phyloP scores from a whole-genome alignment of 1,140 invertebrate species.

The Neodiprion fabricii region DNA sequence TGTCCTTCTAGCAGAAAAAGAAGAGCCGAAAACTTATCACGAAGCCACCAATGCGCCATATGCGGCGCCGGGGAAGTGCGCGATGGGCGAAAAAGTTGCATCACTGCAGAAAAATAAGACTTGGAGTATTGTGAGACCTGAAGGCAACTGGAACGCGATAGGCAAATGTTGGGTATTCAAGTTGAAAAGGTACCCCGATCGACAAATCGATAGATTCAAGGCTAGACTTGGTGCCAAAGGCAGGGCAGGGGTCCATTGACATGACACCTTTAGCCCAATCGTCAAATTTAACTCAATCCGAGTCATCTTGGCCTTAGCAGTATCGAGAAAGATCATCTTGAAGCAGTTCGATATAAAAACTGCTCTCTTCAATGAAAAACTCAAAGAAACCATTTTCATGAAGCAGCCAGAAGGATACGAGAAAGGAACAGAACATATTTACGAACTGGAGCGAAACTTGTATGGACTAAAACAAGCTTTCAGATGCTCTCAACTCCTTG shows the following conservation, averaged over 20 bases:
- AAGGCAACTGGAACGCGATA: neutral
- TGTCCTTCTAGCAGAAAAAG: neutral
- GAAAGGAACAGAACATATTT: slow-evolving; percentile 30
- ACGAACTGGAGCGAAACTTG: slow-evolving; percentile 46
- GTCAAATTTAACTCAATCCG: slow-evolving; percentile 32
- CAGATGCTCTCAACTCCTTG: slow-evolving; percentile 39
- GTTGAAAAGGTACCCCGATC: slow-evolving; percentile 34
- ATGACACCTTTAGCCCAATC: slow-evolving; percentile 38
- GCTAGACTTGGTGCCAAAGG: slow-evolving; percentile 52
- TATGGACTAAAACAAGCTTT: slow-evolving; percentile 58
- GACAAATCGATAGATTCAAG: slow-evolving; percentile 42
- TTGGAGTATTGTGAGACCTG: slow-evolving; percentile 17
- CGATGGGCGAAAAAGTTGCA: slow-evolving; percentile 18
- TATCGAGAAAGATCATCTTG: slow-evolving; percentile 30
- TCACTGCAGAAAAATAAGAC: slow-evolving; percentile 24
- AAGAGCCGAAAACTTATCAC: slow-evolving; percentile 8
- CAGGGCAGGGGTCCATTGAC: slow-evolving; percentile 34
- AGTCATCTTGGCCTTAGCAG: slow-evolving; percentile 32
- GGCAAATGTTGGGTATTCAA: neutral
- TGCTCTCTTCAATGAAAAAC: slow-evolving; percentile 33
- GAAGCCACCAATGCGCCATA: slow-evolving; percentile 16
- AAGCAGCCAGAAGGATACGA: slow-evolving; percentile 41
- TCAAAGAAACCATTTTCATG: slow-evolving; percentile 38
- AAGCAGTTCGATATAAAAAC: slow-evolving; percentile 39
- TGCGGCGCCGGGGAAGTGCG: slow-evolving; percentile 6